These are phyloP conservation scores for Lochmaea crataegi DNA, from an alignment of 2,888 invertebrate species.

Conservation along the genomic window DNA sequence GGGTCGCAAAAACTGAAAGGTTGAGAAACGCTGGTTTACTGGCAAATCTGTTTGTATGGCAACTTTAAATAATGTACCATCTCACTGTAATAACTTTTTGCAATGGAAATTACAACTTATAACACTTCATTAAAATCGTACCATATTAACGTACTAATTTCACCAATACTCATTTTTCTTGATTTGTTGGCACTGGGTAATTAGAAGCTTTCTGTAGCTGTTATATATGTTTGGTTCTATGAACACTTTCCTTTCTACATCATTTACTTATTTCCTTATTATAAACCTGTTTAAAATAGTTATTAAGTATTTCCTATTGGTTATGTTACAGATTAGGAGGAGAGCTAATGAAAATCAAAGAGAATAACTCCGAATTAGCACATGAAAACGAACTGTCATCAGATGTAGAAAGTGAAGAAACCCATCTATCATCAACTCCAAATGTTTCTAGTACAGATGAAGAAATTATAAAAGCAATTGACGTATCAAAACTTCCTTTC, in stretches of 20 bases:
- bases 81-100: background rate
- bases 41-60: background rate
- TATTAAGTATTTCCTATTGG: background rate
- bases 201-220: background rate
- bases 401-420: constrained; percentile 37
- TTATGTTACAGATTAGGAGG: constrained; percentile 57
- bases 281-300: background rate
- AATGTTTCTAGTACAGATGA: constrained; percentile 42
- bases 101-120: background rate
- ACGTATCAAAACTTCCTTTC: constrained; percentile 35
- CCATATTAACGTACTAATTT: background rate
- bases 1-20: constrained; percentile 12
- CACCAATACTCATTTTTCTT: background rate
- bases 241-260: background rate
- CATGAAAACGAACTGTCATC: constrained; percentile 36
- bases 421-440: constrained; percentile 17
- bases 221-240: background rate
- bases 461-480: constrained; percentile 33
- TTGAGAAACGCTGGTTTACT: background rate
- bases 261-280: background rate
- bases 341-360: constrained; percentile 63
- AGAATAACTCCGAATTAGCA: constrained; percentile 52
- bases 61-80: background rate
- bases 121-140: background rate
- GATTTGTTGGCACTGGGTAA: background rate